A percentile compares a stretch with the other conserved stretches of the same genome.
Evolutionary conservation across 92 coral and sea anemone species (phyloP).

Genomic region (Epizoanthus fatuus): DNA sequence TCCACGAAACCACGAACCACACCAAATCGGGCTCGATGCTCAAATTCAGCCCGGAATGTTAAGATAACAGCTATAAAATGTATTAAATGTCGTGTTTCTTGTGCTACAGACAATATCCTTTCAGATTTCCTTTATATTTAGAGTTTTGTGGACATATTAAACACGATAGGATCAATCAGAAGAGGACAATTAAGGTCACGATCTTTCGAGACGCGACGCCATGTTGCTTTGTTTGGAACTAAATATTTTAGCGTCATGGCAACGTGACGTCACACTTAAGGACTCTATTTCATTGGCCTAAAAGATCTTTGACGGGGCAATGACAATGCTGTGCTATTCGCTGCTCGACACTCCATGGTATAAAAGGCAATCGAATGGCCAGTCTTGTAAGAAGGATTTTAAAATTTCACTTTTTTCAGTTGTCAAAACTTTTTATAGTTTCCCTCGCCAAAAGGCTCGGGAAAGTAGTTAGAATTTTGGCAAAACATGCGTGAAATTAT

Average conservation of each 20-base stretch:
- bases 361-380: neutral
- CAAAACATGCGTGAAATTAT: too few species aligned
- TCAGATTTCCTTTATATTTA: conserved; percentile 18
- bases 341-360: neutral
- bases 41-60: neutral
- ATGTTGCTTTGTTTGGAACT: conserved; percentile 39
- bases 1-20: neutral
- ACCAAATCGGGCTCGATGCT: too few species aligned
- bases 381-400: neutral
- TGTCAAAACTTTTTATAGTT: too few species aligned
- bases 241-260: conserved; percentile 19
- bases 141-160: conserved; percentile 39
- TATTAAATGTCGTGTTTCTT: too few species aligned
- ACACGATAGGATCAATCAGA: conserved; percentile 19
- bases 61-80: too few species aligned
- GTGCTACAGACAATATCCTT: conserved; percentile 6
- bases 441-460: too few species aligned
- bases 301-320: too few species aligned
- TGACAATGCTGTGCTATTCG: too few species aligned
- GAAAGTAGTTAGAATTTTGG: too few species aligned
- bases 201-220: conserved; percentile 2
- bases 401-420: too few species aligned
- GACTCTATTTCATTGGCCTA: neutral
- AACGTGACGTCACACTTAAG: neutral
- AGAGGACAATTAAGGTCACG: conserved; percentile 16